A percentile compares a stretch with the other conserved stretches of the same genome.
Evolutionary conservation across 2,113 vertebrate species (phyloP).

Genomic region (Loxodonta africana): DNA sequence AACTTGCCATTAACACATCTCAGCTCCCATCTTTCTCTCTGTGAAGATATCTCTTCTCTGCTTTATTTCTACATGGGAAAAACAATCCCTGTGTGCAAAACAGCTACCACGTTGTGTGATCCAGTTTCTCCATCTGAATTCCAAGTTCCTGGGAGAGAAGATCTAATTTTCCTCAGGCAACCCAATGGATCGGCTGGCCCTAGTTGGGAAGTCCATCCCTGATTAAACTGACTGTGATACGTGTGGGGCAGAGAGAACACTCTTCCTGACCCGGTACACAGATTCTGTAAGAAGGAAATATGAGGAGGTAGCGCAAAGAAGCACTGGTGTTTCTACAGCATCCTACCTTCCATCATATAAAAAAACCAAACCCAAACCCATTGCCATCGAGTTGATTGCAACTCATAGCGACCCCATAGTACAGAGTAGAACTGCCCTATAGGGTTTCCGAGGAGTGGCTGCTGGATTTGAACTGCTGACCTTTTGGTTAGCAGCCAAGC

Average conservation of each 20-base stretch:
- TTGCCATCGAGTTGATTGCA: too few relatives aligned
- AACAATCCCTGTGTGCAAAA: slow-evolving; percentile 21
- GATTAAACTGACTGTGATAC: neutral
- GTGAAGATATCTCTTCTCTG: neutral
- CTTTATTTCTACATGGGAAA: neutral
- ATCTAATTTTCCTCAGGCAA: slow-evolving; percentile 44
- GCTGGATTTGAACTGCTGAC: too few relatives aligned
- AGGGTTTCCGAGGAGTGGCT: too few relatives aligned
- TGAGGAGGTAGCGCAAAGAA: neutral
- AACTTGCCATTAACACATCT: neutral
- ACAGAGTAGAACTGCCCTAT: too few relatives aligned
- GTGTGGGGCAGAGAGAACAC: neutral
- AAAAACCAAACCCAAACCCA: too few relatives aligned
- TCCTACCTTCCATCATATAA: neutral
- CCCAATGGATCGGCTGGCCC: neutral
- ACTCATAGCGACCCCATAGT: too few relatives aligned
- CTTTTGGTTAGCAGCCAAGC: too few relatives aligned
- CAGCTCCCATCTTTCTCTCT: neutral
- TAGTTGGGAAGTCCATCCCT: neutral
- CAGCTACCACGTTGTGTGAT: neutral
- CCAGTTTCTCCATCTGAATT: neutral
- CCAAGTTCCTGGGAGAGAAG: neutral
- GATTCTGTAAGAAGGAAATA: slow-evolving; percentile 1
- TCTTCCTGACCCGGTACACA: neutral
- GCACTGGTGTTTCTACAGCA: neutral